Evolutionary conservation across 2,888 invertebrate genomes (phyloP).

Genomic region (Desoria tigrina): DNA sequence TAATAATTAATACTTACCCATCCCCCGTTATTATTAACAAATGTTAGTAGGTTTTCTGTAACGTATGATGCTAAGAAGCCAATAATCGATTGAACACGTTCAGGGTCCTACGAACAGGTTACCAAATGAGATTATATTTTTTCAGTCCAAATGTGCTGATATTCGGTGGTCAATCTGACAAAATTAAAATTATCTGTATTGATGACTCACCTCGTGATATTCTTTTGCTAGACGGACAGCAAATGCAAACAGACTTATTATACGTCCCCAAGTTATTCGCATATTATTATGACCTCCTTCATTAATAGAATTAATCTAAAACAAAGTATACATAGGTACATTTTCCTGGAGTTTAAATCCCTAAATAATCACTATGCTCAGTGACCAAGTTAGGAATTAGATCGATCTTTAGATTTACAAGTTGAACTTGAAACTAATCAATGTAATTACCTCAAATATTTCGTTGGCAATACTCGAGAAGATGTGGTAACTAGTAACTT

Average conservation of each 20-base stretch:
- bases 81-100: constrained; percentile 54
- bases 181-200: neutral
- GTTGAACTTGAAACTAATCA: too few relatives aligned
- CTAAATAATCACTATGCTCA: neutral
- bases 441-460: constrained; percentile 58
- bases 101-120: constrained; percentile 26
- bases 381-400: too few relatives aligned
- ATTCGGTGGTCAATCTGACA: neutral
- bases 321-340: constrained; percentile 13
- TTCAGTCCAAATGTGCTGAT: too few relatives aligned
- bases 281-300: constrained; percentile 27
- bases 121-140: too few relatives aligned
- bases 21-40: constrained; percentile 59
- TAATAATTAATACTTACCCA: too few relatives aligned
- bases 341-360: too few relatives aligned
- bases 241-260: constrained; percentile 59
- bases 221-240: constrained; percentile 58
- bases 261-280: constrained; percentile 58
- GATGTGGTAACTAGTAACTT: constrained; percentile 57
- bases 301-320: constrained; percentile 34
- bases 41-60: constrained; percentile 58
- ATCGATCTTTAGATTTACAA: too few relatives aligned
- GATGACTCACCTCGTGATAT: constrained; percentile 55
- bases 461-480: constrained; percentile 58
- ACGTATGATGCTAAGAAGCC: constrained; percentile 59